Evolutionary conservation across 2,888 invertebrate species (phyloP).

Genomic region (Seira ritae): DNA sequence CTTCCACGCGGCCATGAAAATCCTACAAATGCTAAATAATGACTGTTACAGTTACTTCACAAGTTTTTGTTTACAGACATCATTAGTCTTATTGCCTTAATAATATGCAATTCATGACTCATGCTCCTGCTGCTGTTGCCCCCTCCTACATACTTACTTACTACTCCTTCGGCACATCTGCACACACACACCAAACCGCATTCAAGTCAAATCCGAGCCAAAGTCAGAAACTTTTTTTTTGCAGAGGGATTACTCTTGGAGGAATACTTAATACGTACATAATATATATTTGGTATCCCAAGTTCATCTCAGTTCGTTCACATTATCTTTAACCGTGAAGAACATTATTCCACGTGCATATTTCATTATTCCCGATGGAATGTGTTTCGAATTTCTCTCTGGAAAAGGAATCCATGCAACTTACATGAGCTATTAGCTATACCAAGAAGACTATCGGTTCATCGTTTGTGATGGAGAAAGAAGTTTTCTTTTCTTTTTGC

Average conservation of each 20-base stretch:
- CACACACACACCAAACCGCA: too few relatives aligned
- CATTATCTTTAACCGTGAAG: slow-evolving; percentile 32
- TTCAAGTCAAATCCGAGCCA: too few relatives aligned
- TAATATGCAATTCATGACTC: too few relatives aligned
- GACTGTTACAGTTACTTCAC: too few relatives aligned
- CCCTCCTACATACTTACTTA: background rate
- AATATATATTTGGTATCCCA: background rate
- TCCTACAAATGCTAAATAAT: background rate
- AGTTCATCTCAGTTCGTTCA: slow-evolving; percentile 37
- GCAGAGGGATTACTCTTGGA: background rate
- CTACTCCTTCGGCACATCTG: background rate
- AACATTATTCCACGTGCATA: slow-evolving; percentile 29
- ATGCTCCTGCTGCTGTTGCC: too few relatives aligned
- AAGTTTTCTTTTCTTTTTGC: too few relatives aligned
- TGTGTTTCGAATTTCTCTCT: slow-evolving; percentile 34
- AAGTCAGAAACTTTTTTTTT: too few relatives aligned
- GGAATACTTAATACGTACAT: background rate
- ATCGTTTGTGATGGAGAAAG: background rate
- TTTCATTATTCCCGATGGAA: too few relatives aligned
- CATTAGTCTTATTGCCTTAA: too few relatives aligned
- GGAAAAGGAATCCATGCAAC: background rate
- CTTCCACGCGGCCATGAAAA: slow-evolving; percentile 12
- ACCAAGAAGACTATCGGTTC: background rate
- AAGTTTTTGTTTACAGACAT: too few relatives aligned
- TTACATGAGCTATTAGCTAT: slow-evolving; percentile 9